Base-by-base conservation (phyloP, 2,888 invertebrate species). In the Epiblema foenella region DNA sequence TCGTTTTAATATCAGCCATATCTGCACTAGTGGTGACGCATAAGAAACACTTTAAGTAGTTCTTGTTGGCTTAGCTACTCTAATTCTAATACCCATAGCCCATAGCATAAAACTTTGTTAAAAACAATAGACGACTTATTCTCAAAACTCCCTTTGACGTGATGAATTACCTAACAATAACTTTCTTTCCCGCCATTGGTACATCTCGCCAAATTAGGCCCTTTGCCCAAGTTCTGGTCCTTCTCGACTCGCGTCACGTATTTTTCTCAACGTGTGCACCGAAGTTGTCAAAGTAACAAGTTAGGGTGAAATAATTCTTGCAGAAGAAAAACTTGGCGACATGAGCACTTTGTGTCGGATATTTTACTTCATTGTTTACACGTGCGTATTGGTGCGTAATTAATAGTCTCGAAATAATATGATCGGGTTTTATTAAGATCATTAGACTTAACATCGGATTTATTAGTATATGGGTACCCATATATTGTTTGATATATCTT, bases 221-320 rank as follows among this genome's bases (percentile, higher is more conserved):
- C 75, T 74, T 74, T 60, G 66, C 74, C 62, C 69, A 80, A 76
- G 77, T 79, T 75, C 37, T 46, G 58, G 54, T 58, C 74, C 73
- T 77, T 79, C 78, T 71, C 74, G 75, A 78, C 76, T 70, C 78
- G 33, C 68, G 75, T 80, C 83, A 82, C 83, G 85, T 83, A 81
- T 75, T 78, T 82, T 82, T 80, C 78, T 78, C 64, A 79, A 79
- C 79, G 81, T 77, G 74, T 71, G 73, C 72, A 76, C 76, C 77
- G 75, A 73, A 64, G 56, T 71, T 68, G 64, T 73, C 78, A 75
- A 64, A 75, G 75, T 76, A 73, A 69, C 71, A 77, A 81, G 77
- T 81, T 79, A 73, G 72, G 74, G 74, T 76, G 79, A 80, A 80
- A 76, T 75, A 75, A 76, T 74, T 74, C 75, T 71, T 80, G 77